Evolutionary conservation across 1,140 invertebrate genomes (phyloP), one percentile per base, ranked within the genome.

Genomic region (Maconellicoccus hirsutus): DNA sequence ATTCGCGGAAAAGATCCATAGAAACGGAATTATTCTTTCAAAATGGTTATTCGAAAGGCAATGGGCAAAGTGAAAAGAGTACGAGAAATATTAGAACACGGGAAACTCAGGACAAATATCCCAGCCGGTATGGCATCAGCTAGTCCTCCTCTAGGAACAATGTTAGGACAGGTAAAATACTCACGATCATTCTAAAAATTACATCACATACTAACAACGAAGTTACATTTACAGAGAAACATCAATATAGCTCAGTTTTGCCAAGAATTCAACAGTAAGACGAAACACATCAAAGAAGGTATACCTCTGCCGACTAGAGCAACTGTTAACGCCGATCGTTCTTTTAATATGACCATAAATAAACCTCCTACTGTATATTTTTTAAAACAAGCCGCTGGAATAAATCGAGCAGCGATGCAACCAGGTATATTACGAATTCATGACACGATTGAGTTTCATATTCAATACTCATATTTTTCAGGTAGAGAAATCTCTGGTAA

Each of bases 181-280:
- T 33, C 71, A 71, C 42, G 70, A 59, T 59, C 22, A 70, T 61
- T 61, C 14, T 38, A 21, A 22, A 27, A 38, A 4, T 66, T 29
- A 27, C 59, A 27, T 70, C 26, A 25, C n/a, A 26, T 52, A 52
- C 42, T n/a, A n/a, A n/a, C n/a, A n/a, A n/a, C n/a, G n/a, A n/a
- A n/a, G 1, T 1, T 71, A 63, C 14, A 69, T 66, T 76, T 82
- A 19, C 78, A 98, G 92, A 86, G 94, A 77, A 93, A 94, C 59
- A 88, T 99, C 29, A 98, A 99, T 78, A 97, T 99, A 76, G 88
- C 90, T 66, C 86, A 88, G 69, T 99, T 99, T 82, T 96, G 94
- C 77, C 98, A 99, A 82, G 97, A 99, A 75, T 99, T 99, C 76
- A 99, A 99, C 82, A 89, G 93, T 76, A 88, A 84, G 78, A 99